Conservation (phyloP, 2,113 vertebrate genomes). For the Grallaria varia region DNA sequence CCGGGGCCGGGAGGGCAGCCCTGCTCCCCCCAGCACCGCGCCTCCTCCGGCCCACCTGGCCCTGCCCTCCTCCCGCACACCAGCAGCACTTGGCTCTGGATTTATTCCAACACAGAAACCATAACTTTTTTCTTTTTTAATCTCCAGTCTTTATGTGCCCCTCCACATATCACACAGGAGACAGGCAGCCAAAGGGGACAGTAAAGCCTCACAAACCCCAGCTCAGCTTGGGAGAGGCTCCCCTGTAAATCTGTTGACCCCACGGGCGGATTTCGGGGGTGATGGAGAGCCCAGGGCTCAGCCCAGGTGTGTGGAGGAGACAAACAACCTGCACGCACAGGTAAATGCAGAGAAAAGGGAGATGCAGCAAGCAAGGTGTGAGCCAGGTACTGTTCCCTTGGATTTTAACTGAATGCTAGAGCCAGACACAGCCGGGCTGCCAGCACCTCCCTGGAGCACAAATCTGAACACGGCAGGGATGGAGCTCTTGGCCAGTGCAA, state of each 20-base stretch:
- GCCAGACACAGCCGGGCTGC: background rate
- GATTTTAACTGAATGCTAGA: background rate
- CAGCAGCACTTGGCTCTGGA: background rate
- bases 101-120: background rate
- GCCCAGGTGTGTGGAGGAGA: background rate
- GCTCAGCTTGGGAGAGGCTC: background rate
- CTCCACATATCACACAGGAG: background rate
- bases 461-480: background rate
- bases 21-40: background rate
- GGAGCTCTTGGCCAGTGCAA: background rate
- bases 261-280: accelerated
- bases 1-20: conserved; percentile 61
- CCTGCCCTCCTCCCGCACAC: background rate
- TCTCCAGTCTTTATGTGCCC: background rate
- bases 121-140: background rate
- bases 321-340: background rate
- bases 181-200: background rate
- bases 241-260: background rate
- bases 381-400: background rate
- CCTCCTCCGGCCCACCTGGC: background rate
- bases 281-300: background rate
- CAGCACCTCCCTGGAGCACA: background rate
- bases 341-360: background rate
- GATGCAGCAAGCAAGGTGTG: background rate
- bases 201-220: background rate